Evolutionary conservation across 2,113 vertebrate species (phyloP).

Genomic region (Siniperca chuatsi): DNA sequence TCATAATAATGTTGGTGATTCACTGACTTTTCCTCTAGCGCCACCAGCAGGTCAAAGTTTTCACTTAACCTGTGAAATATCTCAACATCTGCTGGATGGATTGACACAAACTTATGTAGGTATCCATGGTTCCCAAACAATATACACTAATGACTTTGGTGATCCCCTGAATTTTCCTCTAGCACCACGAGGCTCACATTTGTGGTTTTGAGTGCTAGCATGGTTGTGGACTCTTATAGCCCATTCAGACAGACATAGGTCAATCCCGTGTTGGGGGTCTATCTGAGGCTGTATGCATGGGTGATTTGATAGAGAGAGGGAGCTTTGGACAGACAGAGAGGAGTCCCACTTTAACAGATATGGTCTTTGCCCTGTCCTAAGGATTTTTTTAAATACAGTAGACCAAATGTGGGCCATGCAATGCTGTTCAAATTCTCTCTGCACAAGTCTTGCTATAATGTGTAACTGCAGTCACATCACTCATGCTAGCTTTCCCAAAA

Average conservation of each 20-base stretch:
- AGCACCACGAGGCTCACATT: neutral
- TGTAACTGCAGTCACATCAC: neutral
- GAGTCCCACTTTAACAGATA: neutral
- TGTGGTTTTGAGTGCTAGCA: no score
- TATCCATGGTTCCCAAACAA: neutral
- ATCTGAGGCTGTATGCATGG: no score
- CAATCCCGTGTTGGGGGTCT: no score
- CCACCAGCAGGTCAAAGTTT: neutral
- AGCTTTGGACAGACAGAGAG: no score
- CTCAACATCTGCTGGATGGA: neutral
- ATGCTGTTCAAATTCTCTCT: neutral
- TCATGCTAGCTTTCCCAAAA: conserved; percentile 3
- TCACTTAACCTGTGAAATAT: neutral
- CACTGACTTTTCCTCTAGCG: neutral
- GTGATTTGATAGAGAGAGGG: no score
- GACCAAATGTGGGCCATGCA: neutral
- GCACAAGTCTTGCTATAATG: neutral
- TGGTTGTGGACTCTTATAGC: no score
- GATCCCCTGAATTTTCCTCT: neutral
- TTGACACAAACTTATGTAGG: neutral
- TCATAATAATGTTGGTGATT: neutral
- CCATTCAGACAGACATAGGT: no score
- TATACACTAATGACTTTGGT: neutral
- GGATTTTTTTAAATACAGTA: neutral
- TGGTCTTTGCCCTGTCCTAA: neutral